Conservation (phyloP, 64 coral and sea anemone genomes). For the Montipora foliosa region DNA sequence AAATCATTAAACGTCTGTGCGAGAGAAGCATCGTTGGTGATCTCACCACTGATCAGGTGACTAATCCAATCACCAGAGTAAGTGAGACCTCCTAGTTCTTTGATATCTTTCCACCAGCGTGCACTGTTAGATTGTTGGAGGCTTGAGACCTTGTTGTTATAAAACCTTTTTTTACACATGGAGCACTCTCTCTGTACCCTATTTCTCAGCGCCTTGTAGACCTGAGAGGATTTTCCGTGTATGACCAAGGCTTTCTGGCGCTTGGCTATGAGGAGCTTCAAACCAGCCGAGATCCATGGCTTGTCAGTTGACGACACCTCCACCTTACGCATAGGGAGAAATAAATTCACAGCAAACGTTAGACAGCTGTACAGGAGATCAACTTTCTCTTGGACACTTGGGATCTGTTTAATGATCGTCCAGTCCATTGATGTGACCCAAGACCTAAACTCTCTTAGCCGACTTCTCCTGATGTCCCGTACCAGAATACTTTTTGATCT, state of each 20-base stretch:
- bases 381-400: background rate
- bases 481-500: no score
- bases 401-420: background rate
- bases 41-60: conserved; percentile 42
- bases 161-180: conserved; percentile 23
- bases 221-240: conserved; percentile 31
- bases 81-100: conserved; percentile 29
- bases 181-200: conserved; percentile 30
- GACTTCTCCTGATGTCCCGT: no score
- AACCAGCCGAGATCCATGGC: conserved; percentile 26
- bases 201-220: conserved; percentile 38
- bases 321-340: no score
- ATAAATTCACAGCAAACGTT: no score
- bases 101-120: conserved; percentile 36
- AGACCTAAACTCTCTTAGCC: no score
- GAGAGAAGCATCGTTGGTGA: background rate
- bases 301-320: background rate
- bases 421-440: no score
- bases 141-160: conserved; percentile 31
- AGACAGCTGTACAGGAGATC: no score
- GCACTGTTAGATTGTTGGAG: conserved; percentile 35
- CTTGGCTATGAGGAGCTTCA: conserved; percentile 42
- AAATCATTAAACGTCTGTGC: no score
- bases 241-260: conserved; percentile 13
- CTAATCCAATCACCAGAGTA: conserved; percentile 18